These are phyloP conservation scores for Alosa alosa DNA, from an alignment of 2,113 vertebrate species.

Conservation along the genomic window DNA sequence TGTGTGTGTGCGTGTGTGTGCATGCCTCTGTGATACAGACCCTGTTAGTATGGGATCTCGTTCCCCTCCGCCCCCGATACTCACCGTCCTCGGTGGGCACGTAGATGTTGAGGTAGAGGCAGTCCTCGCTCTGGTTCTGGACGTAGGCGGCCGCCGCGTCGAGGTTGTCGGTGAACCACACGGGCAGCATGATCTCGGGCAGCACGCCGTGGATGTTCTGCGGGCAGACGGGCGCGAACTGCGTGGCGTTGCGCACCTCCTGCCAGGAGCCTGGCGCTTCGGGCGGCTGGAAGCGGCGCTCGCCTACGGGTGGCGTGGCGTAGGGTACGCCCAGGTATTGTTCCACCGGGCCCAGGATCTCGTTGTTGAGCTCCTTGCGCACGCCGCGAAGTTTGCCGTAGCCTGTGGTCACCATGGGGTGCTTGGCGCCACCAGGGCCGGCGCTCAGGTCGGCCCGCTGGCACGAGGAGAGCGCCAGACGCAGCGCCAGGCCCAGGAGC, in stretches of 20 bases:
- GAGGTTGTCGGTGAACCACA: constrained; percentile 93
- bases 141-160: constrained; percentile 85
- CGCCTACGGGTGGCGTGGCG: constrained; percentile 83
- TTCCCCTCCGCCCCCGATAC: neutral
- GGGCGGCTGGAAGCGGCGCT: constrained; percentile 86
- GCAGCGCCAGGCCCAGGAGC: constrained; percentile 75
- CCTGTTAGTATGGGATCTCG: neutral
- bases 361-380: constrained; percentile 84
- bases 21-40: neutral
- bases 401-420: constrained; percentile 82
- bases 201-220: constrained; percentile 89
- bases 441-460: constrained; percentile 58
- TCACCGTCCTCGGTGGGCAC: constrained; percentile 3
- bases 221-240: constrained; percentile 85
- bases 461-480: constrained; percentile 71
- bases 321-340: constrained; percentile 88
- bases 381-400: constrained; percentile 86
- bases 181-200: constrained; percentile 89
- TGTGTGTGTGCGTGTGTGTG: neutral
- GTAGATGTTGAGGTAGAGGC: constrained; percentile 77
- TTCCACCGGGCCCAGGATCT: constrained; percentile 88
- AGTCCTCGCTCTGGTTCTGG: constrained; percentile 92
- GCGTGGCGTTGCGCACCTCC: constrained; percentile 85
- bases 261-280: constrained; percentile 90
- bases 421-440: constrained; percentile 64